phyloP scores from a whole-genome alignment of 2,888 invertebrate species.

The Bimastos eiseni region DNA sequence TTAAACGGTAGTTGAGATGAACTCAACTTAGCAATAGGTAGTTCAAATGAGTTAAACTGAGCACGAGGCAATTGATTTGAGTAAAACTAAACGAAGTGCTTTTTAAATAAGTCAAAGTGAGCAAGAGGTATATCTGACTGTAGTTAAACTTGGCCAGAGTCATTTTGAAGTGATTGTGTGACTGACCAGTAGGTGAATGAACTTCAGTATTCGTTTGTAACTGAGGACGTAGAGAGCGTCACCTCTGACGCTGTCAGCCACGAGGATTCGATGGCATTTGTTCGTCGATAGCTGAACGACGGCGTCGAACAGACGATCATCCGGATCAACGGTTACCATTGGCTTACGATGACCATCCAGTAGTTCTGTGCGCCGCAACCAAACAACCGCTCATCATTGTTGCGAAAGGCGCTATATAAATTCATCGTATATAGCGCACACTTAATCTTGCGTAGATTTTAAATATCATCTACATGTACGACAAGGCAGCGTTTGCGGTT shows the following conservation, averaged over 20 bases:
- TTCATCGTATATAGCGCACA: not conserved
- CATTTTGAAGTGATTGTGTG: not conserved
- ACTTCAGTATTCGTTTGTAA: conserved; percentile 27
- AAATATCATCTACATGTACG: not conserved
- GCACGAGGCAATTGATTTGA: too few relatives aligned
- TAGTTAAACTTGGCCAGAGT: too few relatives aligned
- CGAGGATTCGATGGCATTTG: conserved; percentile 25
- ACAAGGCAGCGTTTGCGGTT: not conserved
- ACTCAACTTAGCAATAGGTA: not conserved
- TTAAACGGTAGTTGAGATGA: not conserved
- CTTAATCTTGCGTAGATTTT: not conserved
- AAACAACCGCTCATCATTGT: not conserved
- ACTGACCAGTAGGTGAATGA: conserved; percentile 25
- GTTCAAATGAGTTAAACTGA: not conserved
- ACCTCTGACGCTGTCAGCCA: conserved; percentile 8
- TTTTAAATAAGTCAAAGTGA: not conserved
- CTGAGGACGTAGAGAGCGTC: conserved; percentile 28
- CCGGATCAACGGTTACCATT: conserved; percentile 20
- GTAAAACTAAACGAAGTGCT: too few relatives aligned
- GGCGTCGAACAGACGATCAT: conserved; percentile 29
- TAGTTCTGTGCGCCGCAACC: not conserved
- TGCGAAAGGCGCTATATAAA: not conserved
- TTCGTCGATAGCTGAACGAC: not conserved
- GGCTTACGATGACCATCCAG: not conserved
- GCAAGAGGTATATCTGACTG: not conserved